A percentile compares a stretch with the other conserved stretches of the same genome.
These are phyloP conservation scores for Neolamprologus modestus DNA, from an alignment of 2,113 vertebrate species.

Conservation along the genomic window DNA sequence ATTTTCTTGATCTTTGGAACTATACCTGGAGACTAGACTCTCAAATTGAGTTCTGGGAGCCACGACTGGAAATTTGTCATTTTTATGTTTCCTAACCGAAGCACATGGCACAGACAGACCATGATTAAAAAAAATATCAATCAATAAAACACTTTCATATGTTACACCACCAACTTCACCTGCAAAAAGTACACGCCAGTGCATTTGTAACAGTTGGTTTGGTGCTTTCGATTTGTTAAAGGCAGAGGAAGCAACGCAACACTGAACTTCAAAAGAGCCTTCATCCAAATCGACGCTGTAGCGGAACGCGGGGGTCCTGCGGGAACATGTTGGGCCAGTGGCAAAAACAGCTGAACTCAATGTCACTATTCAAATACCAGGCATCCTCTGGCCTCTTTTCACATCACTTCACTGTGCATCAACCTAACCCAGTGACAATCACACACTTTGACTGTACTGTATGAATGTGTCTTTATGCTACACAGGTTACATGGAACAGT, in stretches of 20 bases:
- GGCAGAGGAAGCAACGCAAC: neutral
- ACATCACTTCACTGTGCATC: conserved; percentile 14
- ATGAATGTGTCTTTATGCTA: conserved; percentile 7
- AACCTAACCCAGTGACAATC: conserved; percentile 47
- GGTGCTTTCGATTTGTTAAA: neutral
- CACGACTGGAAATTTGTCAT: conserved; percentile 33
- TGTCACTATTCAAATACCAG: neutral
- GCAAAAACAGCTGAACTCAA: neutral
- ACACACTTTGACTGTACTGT: conserved; percentile 37
- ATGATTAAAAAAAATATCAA: neutral
- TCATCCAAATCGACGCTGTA: neutral
- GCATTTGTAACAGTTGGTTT: conserved; percentile 29
- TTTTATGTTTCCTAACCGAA: conserved; percentile 11
- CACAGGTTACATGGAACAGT: neutral
- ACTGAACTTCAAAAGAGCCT: neutral
- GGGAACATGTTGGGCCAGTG: neutral
- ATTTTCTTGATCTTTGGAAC: neutral
- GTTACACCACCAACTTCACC: neutral
- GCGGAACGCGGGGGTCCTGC: neutral
- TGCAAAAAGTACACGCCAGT: conserved; percentile 23
- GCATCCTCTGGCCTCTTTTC: neutral
- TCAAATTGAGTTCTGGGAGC: neutral
- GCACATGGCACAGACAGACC: conserved; percentile 28
- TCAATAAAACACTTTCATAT: neutral
- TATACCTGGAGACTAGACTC: conserved; percentile 3